These are phyloP conservation scores for Aurelia sp. DNA, from an alignment of 30 jellyfish, hydroid and myxozoan species.

Conservation along the genomic window DNA sequence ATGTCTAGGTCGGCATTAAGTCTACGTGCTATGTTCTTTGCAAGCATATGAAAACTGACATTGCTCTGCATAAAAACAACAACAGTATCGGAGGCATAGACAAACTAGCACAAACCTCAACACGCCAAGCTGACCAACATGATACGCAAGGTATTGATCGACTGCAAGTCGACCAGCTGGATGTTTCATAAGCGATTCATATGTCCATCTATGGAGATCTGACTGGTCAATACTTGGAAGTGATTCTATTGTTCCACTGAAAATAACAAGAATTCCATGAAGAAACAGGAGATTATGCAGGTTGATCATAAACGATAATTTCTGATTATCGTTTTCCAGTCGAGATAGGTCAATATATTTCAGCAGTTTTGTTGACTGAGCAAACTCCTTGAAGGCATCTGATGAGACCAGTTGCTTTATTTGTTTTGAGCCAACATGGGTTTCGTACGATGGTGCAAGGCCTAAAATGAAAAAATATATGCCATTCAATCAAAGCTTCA, in stretches of 20 bases:
- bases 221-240: conserved; percentile 2
- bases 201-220: conserved; percentile 46
- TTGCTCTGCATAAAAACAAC: too few species aligned
- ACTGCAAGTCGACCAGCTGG: conserved; percentile 76
- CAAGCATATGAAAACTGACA: too few species aligned
- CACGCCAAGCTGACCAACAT: conserved; percentile 80
- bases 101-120: conserved; percentile 37
- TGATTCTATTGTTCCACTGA: conserved; percentile 51
- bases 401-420: conserved; percentile 29
- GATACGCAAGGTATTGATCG: conserved; percentile 61
- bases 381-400: background rate
- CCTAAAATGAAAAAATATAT: conserved; percentile 3
- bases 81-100: background rate
- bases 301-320: conserved; percentile 71
- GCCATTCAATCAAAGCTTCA: background rate
- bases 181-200: conserved; percentile 55
- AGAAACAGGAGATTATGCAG: conserved; percentile 71
- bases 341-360: conserved; percentile 46
- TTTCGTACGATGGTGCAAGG: conserved; percentile 50
- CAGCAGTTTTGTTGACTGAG: conserved; percentile 10
- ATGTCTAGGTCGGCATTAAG: too few species aligned
- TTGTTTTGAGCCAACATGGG: conserved; percentile 55
- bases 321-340: conserved; percentile 58
- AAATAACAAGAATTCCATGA: conserved; percentile 70
- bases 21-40: too few species aligned